Conservation (phyloP, 2,888 invertebrate genomes). For the Cryptus viduatorius region DNA sequence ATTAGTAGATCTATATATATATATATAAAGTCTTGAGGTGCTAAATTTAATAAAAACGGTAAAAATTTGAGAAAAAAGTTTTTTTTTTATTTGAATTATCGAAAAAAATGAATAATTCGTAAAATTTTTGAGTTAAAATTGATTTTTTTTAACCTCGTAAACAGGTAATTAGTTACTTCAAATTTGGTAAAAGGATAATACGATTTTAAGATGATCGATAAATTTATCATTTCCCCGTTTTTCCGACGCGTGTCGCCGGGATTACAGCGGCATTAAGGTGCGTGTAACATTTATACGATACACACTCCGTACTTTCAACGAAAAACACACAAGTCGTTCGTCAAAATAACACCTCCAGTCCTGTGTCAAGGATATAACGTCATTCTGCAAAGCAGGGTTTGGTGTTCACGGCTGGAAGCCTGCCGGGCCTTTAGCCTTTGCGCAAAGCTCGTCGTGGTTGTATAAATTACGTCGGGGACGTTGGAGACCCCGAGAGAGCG, state of each 20-base stretch:
- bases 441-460: conserved; percentile 66
- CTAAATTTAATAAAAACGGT: too few species aligned
- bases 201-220: conserved; percentile 13
- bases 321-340: conserved; percentile 69
- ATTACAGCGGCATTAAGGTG: conserved; percentile 37
- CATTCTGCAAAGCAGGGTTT: conserved; percentile 44
- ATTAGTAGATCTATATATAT: too few species aligned
- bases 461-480: conserved; percentile 74
- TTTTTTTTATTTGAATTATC: too few species aligned
- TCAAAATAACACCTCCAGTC: conserved; percentile 75
- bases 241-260: not conserved
- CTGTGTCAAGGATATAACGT: conserved; percentile 72
- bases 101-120: too few species aligned
- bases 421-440: conserved; percentile 57
- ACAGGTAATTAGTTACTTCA: too few species aligned
- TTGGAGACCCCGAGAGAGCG: conserved; percentile 51
- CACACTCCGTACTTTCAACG: conserved; percentile 37
- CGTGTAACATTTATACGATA: conserved; percentile 62
- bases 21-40: too few species aligned
- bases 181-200: too few species aligned
- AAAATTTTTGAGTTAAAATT: too few species aligned
- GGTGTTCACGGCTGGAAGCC: conserved; percentile 10
- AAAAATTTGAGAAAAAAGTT: too few species aligned
- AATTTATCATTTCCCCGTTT: not conserved
- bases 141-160: too few species aligned